These are phyloP conservation scores for Gymnoscelis rufifasciata DNA, from an alignment of 2,888 invertebrate species.

Conservation along the genomic window DNA sequence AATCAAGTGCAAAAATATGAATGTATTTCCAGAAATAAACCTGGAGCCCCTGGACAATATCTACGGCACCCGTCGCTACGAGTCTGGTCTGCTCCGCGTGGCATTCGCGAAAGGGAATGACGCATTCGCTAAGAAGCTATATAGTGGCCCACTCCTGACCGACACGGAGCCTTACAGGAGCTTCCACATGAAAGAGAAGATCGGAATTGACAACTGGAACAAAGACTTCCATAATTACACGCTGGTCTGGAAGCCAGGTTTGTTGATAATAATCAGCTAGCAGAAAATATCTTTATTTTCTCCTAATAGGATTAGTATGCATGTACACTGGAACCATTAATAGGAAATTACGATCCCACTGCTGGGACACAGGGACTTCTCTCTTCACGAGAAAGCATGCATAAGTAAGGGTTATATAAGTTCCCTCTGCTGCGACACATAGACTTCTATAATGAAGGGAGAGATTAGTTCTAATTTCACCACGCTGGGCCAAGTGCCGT, in stretches of 20 bases:
- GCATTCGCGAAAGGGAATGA: slow-evolving; percentile 84
- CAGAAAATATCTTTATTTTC: no score
- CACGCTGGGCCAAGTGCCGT: no score
- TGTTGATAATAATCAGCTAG: no score
- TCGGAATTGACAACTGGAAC: slow-evolving; percentile 73
- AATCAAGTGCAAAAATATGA: neutral
- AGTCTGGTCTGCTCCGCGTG: slow-evolving; percentile 86
- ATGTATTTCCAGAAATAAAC: slow-evolving; percentile 76
- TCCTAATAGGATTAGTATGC: no score
- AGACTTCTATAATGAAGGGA: no score
- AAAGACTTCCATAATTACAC: slow-evolving; percentile 83
- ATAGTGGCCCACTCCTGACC: slow-evolving; percentile 59
- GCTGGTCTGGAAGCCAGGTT: slow-evolving; percentile 82
- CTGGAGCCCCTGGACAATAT: slow-evolving; percentile 82
- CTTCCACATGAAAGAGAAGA: slow-evolving; percentile 51
- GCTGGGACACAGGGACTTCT: no score
- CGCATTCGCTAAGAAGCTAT: slow-evolving; percentile 53
- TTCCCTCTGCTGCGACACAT: no score
- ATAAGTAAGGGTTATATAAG: no score
- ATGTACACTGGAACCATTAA: no score
- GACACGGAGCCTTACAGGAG: slow-evolving; percentile 66
- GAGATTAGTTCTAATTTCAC: no score
- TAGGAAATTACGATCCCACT: no score
- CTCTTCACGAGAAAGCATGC: no score
- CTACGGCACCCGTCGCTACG: slow-evolving; percentile 80